Evolutionary conservation across 2,888 invertebrate species (phyloP).

Genomic region (Caenorhabditis zanzibari): DNA sequence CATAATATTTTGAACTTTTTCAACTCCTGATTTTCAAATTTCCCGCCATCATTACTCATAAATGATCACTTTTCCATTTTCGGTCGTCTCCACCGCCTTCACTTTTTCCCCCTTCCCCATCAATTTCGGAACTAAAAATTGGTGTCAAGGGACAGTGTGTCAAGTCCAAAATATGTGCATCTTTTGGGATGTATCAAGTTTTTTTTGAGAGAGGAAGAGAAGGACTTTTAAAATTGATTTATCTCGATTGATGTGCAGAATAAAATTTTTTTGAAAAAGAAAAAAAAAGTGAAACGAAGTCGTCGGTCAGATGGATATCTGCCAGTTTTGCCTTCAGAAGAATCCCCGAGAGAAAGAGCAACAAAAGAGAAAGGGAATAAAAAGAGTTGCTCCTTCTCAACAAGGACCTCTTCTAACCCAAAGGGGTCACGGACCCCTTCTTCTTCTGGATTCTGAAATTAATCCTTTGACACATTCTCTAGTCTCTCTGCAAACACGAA

Average conservation of each 20-base stretch:
- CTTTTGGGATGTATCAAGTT: constrained; percentile 15
- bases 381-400: constrained; percentile 9
- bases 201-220: constrained; percentile 1
- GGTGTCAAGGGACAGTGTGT: constrained; percentile 52
- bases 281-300: not conserved
- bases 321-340: constrained; percentile 12
- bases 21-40: not conserved
- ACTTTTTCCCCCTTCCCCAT: not conserved
- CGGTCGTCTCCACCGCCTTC: constrained; percentile 11
- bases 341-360: constrained; percentile 16
- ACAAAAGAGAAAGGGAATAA: not conserved
- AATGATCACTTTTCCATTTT: constrained; percentile 24
- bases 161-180: constrained; percentile 41
- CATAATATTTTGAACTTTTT: constrained; percentile 3
- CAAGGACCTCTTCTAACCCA: constrained; percentile 6
- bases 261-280: constrained; percentile 36
- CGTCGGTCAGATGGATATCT: constrained; percentile 41
- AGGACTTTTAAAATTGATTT: constrained; percentile 52
- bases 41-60: constrained; percentile 24
- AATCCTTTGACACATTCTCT: constrained; percentile 14
- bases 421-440: constrained; percentile 1
- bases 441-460: constrained; percentile 1
- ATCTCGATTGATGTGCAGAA: constrained; percentile 62
- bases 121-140: constrained; percentile 52
- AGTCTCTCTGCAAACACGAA: constrained; percentile 34